Conservation (phyloP, 1,140 invertebrate genomes). For the Sycophila sp. region DNA sequence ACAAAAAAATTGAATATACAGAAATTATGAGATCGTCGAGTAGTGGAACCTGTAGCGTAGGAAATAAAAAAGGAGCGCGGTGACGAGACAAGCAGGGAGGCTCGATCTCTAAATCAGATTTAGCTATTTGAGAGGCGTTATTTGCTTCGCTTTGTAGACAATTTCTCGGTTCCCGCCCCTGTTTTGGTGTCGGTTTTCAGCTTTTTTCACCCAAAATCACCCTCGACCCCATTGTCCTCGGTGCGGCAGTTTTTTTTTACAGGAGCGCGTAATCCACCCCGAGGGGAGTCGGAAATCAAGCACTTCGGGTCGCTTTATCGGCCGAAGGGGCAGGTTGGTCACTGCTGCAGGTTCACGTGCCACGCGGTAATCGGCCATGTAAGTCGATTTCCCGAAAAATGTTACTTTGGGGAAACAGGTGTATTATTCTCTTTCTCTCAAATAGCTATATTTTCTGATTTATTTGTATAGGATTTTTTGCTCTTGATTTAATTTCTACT, state of each 20-base stretch:
- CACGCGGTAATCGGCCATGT: constrained; percentile 23
- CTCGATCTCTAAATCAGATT: constrained; percentile 55
- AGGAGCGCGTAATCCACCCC: constrained; percentile 64
- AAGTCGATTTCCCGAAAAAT: constrained; percentile 19
- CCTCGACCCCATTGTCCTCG: constrained; percentile 52
- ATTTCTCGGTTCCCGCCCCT: constrained; percentile 61
- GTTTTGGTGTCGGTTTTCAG: constrained; percentile 67
- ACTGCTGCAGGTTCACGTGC: constrained; percentile 55
- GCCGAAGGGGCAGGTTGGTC: constrained; percentile 57
- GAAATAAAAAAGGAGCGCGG: constrained; percentile 33
- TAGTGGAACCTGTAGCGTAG: constrained; percentile 9
- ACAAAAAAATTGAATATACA: no score
- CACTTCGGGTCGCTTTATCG: constrained; percentile 55
- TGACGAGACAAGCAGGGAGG: constrained; percentile 17
- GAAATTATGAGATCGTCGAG: not conserved
- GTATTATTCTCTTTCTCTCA: no score
- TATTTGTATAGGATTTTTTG: no score
- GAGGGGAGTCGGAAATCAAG: constrained; percentile 55
- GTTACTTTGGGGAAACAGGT: not conserved
- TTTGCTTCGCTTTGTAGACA: constrained; percentile 60
- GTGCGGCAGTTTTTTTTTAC: constrained; percentile 52
- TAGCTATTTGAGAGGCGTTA: constrained; percentile 57
- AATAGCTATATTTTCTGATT: no score
- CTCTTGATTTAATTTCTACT: no score
- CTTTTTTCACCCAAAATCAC: constrained; percentile 66